Percentiles rank a stretch among this genome's conserved stretches.
phyloP scores from a whole-genome alignment of 2,888 invertebrate species.

The Drosophila bunnanda region DNA sequence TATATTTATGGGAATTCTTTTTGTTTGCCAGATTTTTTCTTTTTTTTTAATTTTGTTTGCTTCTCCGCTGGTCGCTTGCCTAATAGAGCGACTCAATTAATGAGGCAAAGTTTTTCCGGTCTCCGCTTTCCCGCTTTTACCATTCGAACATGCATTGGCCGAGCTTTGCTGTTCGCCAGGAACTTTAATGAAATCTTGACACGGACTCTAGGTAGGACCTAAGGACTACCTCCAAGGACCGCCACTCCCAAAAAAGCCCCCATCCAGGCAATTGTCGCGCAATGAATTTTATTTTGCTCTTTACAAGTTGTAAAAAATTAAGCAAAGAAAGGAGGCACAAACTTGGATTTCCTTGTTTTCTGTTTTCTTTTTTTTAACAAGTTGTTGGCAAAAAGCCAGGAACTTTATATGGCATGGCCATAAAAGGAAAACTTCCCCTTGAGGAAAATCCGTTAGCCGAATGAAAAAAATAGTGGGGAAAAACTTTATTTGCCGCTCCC shows the following conservation, averaged over 20 bases:
- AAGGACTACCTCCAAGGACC: slow-evolving; percentile 4
- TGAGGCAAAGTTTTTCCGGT: slow-evolving; percentile 70
- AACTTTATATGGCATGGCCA: slow-evolving; percentile 44
- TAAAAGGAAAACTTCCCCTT: slow-evolving; percentile 49
- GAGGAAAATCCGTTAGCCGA: slow-evolving; percentile 54
- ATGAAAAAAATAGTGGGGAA: slow-evolving; percentile 24
- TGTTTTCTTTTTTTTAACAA: slow-evolving; percentile 54
- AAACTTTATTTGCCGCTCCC: slow-evolving; percentile 62
- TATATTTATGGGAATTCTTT: slow-evolving; percentile 73
- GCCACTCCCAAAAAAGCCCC: background rate
- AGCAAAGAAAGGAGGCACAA: slow-evolving; percentile 37
- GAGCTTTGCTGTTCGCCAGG: slow-evolving; percentile 56
- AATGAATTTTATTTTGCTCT: slow-evolving; percentile 77
- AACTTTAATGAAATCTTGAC: slow-evolving; percentile 80
- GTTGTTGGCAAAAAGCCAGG: slow-evolving; percentile 72
- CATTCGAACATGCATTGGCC: slow-evolving; percentile 54
- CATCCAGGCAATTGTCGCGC: slow-evolving; percentile 64
- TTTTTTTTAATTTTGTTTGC: slow-evolving; percentile 49
- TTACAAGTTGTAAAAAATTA: slow-evolving; percentile 60
- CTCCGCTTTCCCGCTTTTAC: slow-evolving; percentile 17
- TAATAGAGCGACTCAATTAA: slow-evolving; percentile 77
- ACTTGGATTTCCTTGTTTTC: slow-evolving; percentile 37
- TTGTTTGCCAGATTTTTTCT: slow-evolving; percentile 57
- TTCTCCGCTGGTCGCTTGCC: slow-evolving; percentile 38
- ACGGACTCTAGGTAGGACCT: slow-evolving; percentile 53